A percentile compares a stretch with the other conserved stretches of the same genome.
Evolutionary conservation across 2,797 vertebrate genomes (phyloP).

Genomic region (Enteromius radiatus): DNA sequence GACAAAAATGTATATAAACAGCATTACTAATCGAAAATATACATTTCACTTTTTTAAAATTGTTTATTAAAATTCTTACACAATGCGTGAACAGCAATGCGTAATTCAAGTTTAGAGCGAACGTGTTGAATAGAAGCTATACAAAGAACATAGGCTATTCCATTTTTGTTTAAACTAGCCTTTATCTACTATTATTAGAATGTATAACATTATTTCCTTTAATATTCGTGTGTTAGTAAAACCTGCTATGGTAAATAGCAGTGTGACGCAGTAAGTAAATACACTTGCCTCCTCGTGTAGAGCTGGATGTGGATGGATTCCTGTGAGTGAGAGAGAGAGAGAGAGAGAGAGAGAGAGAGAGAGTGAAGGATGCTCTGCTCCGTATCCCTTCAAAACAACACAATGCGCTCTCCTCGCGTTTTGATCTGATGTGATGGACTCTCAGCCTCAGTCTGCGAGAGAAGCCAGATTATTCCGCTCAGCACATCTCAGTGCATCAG

Average conservation of each 20-base stretch:
- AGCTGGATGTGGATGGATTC: conserved; percentile 4
- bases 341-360: neutral
- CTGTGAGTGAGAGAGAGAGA: neutral
- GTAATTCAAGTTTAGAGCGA: conserved; percentile 7
- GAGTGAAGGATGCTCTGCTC: conserved; percentile 40
- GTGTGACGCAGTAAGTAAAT: conserved; percentile 59
- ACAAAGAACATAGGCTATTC: neutral
- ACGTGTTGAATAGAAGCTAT: conserved; percentile 6
- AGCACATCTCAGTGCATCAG: conserved; percentile 18
- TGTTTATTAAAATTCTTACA: neutral
- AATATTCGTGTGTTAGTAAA: neutral
- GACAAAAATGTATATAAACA: neutral
- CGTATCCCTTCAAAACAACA: conserved; percentile 9
- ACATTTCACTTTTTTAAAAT: neutral
- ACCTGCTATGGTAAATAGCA: conserved; percentile 3
- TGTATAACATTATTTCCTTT: neutral
- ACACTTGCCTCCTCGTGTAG: conserved; percentile 58
- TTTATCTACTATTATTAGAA: neutral
- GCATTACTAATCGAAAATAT: neutral
- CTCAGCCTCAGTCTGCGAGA: conserved; percentile 7
- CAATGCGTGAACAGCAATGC: neutral
- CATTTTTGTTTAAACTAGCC: neutral
- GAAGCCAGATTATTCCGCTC: conserved; percentile 9
- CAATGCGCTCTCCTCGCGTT: conserved; percentile 5
- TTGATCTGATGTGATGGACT: conserved; percentile 14